Evolutionary conservation across 2,113 vertebrate genomes (phyloP).

Genomic region (Pygoscelis adeliae): DNA sequence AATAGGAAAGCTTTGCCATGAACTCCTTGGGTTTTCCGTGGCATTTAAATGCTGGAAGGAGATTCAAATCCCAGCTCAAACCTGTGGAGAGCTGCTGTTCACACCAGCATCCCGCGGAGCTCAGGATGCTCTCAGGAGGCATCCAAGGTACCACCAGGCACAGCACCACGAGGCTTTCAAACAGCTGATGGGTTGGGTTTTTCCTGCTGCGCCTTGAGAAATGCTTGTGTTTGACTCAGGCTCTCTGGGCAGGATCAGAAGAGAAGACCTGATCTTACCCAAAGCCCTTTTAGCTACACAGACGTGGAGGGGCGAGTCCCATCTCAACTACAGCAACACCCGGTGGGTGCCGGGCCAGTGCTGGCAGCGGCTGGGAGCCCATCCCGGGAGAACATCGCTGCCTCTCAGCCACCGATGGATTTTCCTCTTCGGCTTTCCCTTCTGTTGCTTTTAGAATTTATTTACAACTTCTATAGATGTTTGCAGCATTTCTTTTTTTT

Average conservation of each 20-base stretch:
- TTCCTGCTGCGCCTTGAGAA: background rate
- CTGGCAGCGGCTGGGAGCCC: rapidly evolving
- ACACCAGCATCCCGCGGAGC: background rate
- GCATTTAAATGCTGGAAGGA: background rate
- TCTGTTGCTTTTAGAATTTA: background rate
- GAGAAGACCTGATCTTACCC: background rate
- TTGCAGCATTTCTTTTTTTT: background rate
- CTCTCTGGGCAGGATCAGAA: background rate
- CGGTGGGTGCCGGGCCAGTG: background rate
- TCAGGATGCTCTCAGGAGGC: background rate
- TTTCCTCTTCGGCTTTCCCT: background rate
- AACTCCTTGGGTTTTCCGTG: background rate
- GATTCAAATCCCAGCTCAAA: background rate
- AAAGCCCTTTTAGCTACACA: background rate
- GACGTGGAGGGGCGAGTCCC: background rate
- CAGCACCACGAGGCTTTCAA: background rate
- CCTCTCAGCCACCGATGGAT: background rate
- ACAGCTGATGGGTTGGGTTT: background rate
- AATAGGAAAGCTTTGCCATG: background rate
- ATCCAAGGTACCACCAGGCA: too few relatives aligned
- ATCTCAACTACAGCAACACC: background rate
- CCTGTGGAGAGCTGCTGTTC: background rate
- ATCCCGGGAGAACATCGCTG: rapidly evolving
- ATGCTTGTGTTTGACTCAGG: background rate
- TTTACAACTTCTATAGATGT: background rate